These are phyloP conservation scores for Pampusana beccarii DNA, from an alignment of 2,113 vertebrate genomes.

Conservation along the genomic window DNA sequence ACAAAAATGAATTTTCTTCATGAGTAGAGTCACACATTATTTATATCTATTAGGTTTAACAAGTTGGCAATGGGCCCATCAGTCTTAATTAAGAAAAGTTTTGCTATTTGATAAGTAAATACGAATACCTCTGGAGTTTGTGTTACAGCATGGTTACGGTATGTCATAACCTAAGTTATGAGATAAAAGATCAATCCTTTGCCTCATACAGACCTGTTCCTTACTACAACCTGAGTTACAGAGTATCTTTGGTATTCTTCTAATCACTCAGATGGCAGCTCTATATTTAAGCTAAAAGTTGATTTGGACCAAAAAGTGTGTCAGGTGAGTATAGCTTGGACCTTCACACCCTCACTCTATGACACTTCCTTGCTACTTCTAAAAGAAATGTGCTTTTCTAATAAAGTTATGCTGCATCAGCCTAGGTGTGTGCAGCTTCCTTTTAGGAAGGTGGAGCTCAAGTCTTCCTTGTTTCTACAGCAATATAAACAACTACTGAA, in stretches of 20 bases:
- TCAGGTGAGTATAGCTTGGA: neutral
- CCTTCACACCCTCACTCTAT: neutral
- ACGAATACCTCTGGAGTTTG: neutral
- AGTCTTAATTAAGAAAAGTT: neutral
- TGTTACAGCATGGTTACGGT: neutral
- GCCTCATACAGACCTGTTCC: neutral
- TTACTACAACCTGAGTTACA: neutral
- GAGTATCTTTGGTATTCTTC: neutral
- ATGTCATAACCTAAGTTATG: neutral
- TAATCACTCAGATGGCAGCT: neutral
- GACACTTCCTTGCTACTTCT: neutral
- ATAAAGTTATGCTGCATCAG: neutral
- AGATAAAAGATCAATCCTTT: neutral
- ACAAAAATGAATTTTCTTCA: neutral
- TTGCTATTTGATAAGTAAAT: neutral
- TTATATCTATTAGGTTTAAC: neutral
- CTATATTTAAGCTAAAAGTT: neutral
- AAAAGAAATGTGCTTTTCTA: neutral
- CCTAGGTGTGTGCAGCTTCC: neutral
- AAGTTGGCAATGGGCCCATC: neutral
- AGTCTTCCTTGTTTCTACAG: neutral
- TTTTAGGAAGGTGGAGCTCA: neutral
- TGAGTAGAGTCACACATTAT: fast-evolving
- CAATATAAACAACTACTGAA: neutral
- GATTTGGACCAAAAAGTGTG: neutral